Percentiles rank a stretch among this genome's conserved stretches.
phyloP scores from a whole-genome alignment of 2,797 vertebrate species.

The Micropoecilia bifurca region DNA sequence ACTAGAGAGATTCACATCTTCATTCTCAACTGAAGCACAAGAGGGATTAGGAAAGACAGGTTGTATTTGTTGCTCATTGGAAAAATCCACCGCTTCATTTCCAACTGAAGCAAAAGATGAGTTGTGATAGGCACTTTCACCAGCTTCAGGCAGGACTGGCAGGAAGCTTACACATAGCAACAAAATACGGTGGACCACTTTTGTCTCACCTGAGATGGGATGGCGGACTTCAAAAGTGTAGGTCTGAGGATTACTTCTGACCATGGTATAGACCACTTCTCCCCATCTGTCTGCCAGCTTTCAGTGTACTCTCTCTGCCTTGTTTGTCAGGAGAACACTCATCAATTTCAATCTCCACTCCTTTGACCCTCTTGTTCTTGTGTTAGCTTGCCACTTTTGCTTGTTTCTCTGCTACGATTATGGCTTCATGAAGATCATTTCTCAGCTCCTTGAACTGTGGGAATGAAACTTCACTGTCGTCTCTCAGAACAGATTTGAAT shows the following conservation, averaged over 20 bases:
- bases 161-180: background rate
- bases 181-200: background rate
- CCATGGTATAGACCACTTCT: background rate
- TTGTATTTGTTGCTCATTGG: background rate
- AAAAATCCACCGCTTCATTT: background rate
- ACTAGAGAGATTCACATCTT: background rate
- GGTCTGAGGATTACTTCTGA: background rate
- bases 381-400: background rate
- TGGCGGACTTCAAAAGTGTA: background rate
- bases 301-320: background rate
- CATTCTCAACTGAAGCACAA: background rate
- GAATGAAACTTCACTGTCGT: no score
- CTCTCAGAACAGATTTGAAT: no score
- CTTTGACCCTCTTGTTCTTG: background rate
- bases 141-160: background rate
- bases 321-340: slow-evolving; percentile 17
- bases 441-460: background rate
- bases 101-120: background rate
- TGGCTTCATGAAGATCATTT: background rate
- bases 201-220: background rate
- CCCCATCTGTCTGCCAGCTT: background rate
- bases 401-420: background rate
- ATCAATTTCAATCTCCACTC: background rate
- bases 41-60: background rate
- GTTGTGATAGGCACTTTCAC: background rate